A percentile compares a stretch with the other conserved stretches of the same genome.
These are phyloP conservation scores for Sinocyclocheilus grahami DNA, from an alignment of 2,113 vertebrate genomes.

Conservation along the genomic window DNA sequence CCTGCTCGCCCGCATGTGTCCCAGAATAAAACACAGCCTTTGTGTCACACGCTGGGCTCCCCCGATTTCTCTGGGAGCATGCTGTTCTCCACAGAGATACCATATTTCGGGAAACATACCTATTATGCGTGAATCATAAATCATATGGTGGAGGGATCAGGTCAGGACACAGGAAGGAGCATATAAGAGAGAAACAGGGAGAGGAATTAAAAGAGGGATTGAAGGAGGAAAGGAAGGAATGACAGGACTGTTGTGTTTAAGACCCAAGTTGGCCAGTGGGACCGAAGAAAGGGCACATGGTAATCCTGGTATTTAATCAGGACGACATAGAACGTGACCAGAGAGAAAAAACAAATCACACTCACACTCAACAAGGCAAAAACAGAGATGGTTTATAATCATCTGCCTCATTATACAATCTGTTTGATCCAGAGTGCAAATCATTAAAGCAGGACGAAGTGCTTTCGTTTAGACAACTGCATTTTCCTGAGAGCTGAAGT, in stretches of 20 bases:
- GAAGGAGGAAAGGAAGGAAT: slow-evolving; percentile 35
- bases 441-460: slow-evolving; percentile 32
- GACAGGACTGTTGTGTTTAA: slow-evolving; percentile 50
- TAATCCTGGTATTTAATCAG: slow-evolving; percentile 79
- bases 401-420: slow-evolving; percentile 49
- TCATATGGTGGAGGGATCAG: slow-evolving; percentile 51
- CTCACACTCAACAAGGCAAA: slow-evolving; percentile 43
- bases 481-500: slow-evolving; percentile 27
- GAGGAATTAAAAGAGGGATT: slow-evolving; percentile 26
- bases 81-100: slow-evolving; percentile 40
- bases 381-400: slow-evolving; percentile 45
- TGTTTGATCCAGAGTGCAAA: slow-evolving; percentile 49
- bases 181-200: background rate
- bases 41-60: slow-evolving; percentile 14
- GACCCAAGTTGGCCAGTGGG: slow-evolving; percentile 50
- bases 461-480: slow-evolving; percentile 40
- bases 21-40: slow-evolving; percentile 36
- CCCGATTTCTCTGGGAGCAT: slow-evolving; percentile 13
- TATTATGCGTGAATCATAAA: slow-evolving; percentile 56
- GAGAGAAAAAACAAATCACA: slow-evolving; percentile 61
- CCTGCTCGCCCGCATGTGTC: background rate
- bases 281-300: slow-evolving; percentile 74
- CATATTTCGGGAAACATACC: slow-evolving; percentile 56
- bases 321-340: slow-evolving; percentile 63
- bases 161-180: slow-evolving; percentile 40